Evolutionary conservation across 2,797 vertebrate genomes (phyloP).

Genomic region (Apogon talboti): DNA sequence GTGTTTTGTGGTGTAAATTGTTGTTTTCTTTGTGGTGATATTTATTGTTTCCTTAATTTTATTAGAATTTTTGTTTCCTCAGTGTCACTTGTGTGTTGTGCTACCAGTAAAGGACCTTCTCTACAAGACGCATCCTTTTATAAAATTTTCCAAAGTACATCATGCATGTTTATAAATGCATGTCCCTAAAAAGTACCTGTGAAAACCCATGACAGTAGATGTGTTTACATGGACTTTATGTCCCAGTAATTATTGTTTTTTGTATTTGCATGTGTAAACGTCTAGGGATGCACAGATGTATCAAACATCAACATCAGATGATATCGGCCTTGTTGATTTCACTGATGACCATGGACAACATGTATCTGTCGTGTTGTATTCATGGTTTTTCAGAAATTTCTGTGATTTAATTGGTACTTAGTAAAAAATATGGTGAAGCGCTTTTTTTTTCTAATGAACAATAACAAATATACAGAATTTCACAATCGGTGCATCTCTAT

Average conservation of each 20-base stretch:
- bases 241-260: background rate
- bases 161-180: conserved; percentile 50
- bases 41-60: conserved; percentile 16
- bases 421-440: too few species aligned
- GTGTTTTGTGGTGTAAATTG: conserved; percentile 37
- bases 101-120: conserved; percentile 16
- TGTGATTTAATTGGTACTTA: too few species aligned
- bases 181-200: conserved; percentile 14
- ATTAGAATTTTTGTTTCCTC: conserved; percentile 31
- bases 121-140: conserved; percentile 17
- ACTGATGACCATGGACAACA: too few species aligned
- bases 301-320: too few species aligned
- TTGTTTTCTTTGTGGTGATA: conserved; percentile 34
- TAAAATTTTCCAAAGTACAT: background rate
- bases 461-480: too few species aligned
- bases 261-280: background rate
- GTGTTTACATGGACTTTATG: background rate
- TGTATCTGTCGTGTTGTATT: too few species aligned
- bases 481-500: too few species aligned
- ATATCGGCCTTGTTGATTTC: too few species aligned
- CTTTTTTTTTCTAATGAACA: too few species aligned
- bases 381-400: too few species aligned
- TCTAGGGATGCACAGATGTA: too few species aligned
- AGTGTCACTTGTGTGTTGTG: conserved; percentile 11
- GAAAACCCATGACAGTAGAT: background rate